Base-by-base conservation (phyloP, 1,140 invertebrate genomes). In the Hestina assimilis region DNA sequence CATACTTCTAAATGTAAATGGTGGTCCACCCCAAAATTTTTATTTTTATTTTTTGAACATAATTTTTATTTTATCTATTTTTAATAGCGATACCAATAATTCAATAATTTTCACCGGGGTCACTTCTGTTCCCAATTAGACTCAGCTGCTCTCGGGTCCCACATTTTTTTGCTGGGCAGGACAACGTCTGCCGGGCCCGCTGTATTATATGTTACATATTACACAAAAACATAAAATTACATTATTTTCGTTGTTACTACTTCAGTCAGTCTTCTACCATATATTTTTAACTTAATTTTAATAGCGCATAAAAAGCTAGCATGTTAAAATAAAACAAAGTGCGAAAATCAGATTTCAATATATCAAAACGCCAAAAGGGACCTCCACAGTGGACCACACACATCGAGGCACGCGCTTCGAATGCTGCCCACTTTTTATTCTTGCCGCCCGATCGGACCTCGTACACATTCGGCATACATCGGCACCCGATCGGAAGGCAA, bases 341-440 rank as follows among this genome's bases (percentile, higher is more conserved):
- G 82, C 67, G 74, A 87, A 87, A 79, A 79, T 79, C 70, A 58
- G 78, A 78, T 75, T 80, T 72, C 69, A 80, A 86, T 86, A 80
- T 82, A 84, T 86, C 78, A 86, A 77, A 79, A 64, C 38, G 48
- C 9, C 35, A 66, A 71, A 59, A 59, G 72, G 72, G 87, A 84
- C 85, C 87, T 85, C 87, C 85, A 42, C 28, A 81, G 80, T 69
- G 59, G 85, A 89, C 85, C 85, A 89, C 87, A 89, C 87, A 88
- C 82, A 75, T 80, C 61, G 84, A 79, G 84, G 85, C 87, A 89
- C 87, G 87, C 85, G 85, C 84, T 86, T 71, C 78, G 74, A 87
- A 87, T 86, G 83, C 82, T 80, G 74, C 75, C 69, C 71, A 75
- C 78, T 87, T 86, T 84, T 88, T 86, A 72, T 79, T 83, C 66